Evolutionary conservation across 2,113 vertebrate genomes (phyloP).

Genomic region (Neodon shergylaensis): DNA sequence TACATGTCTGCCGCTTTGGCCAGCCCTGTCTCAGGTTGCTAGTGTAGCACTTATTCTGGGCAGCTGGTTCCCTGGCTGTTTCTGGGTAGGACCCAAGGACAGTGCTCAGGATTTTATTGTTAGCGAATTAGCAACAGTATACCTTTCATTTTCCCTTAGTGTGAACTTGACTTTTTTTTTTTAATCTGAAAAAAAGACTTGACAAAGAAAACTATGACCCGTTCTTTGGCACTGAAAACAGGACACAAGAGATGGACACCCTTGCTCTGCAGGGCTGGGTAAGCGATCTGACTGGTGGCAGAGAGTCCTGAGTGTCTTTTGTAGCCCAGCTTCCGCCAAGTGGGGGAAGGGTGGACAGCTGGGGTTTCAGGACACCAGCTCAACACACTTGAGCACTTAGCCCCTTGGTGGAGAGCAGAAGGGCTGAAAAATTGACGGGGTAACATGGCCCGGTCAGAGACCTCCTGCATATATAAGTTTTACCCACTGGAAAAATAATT

Average conservation of each 20-base stretch:
- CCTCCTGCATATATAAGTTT: background rate
- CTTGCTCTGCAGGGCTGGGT: background rate
- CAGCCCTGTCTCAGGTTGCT: background rate
- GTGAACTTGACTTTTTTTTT: constrained; percentile 29
- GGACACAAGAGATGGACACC: background rate
- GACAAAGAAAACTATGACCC: background rate
- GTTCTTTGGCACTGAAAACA: background rate
- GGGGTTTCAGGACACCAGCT: background rate
- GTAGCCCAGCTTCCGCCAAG: accelerated
- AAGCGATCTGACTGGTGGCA: background rate
- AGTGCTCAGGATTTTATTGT: background rate
- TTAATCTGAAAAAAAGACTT: background rate
- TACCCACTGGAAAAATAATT: background rate
- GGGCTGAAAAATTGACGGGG: background rate
- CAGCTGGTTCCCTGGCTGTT: background rate
- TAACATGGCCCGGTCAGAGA: background rate
- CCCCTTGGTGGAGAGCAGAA: background rate
- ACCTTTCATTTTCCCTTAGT: constrained; percentile 29
- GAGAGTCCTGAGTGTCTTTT: background rate
- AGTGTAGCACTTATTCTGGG: background rate
- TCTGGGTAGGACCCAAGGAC: background rate
- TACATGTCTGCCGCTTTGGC: background rate
- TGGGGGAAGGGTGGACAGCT: background rate
- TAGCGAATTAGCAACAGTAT: background rate
- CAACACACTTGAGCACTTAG: background rate